phyloP scores from a whole-genome alignment of 92 coral and sea anemone species.

The Heliopora coerulea region DNA sequence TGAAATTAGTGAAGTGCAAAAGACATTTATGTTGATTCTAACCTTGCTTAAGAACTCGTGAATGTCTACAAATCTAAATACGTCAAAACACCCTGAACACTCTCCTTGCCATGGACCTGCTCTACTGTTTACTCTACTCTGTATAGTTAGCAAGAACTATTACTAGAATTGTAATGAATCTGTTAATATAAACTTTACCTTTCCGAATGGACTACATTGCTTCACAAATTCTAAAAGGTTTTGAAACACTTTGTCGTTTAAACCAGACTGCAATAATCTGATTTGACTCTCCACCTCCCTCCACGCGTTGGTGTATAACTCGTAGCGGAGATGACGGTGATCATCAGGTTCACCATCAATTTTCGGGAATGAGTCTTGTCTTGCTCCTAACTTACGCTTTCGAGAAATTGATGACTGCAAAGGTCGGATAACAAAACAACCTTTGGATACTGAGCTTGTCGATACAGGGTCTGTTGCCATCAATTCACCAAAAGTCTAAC shows the following conservation, averaged over 20 bases:
- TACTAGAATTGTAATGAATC: too few relatives aligned
- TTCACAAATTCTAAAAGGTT: conserved; percentile 70
- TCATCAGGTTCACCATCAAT: conserved; percentile 26
- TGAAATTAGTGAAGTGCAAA: too few relatives aligned
- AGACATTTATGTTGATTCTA: too few relatives aligned
- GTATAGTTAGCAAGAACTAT: too few relatives aligned
- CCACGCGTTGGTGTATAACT: conserved; percentile 25
- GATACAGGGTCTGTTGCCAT: conserved; percentile 24
- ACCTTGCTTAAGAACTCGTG: too few relatives aligned
- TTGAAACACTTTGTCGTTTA: conserved; percentile 80
- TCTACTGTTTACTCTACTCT: too few relatives aligned
- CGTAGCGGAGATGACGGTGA: background rate
- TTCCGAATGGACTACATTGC: conserved; percentile 1
- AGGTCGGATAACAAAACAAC: conserved; percentile 35
- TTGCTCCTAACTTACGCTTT: conserved; percentile 48
- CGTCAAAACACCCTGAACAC: too few relatives aligned
- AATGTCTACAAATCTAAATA: too few relatives aligned
- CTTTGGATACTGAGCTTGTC: conserved; percentile 34
- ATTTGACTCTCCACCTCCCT: conserved; percentile 26
- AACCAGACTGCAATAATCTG: conserved; percentile 56
- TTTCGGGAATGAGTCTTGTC: conserved; percentile 38
- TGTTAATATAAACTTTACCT: background rate
- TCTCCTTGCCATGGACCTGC: too few relatives aligned
- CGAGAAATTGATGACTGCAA: conserved; percentile 38
- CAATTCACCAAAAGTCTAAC: too few relatives aligned